Base-by-base conservation (phyloP, 2,113 vertebrate genomes). In the Megalops atlanticus region DNA sequence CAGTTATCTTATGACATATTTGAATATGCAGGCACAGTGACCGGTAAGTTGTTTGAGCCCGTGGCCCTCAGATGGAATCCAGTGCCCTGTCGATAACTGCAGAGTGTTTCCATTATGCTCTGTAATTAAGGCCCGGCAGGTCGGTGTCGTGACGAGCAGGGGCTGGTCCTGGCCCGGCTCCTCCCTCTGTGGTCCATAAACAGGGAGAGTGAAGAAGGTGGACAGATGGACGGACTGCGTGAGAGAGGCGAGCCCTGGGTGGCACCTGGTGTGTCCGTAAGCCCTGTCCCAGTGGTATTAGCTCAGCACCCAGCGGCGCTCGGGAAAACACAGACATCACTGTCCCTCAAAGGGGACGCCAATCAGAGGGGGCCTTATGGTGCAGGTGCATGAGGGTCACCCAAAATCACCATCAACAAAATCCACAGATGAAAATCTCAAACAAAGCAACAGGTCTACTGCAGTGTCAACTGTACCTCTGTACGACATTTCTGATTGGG, bases 141-240 rank as follows among this genome's bases (percentile, higher is more conserved):
- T 41, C 58, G 18, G n/a, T 74, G 33, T 31, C 76, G 70, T n/a
- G n/a, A 78, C 47, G 64, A 45, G 70, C 36, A n/a, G 43, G 78
- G 64, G 52, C 69, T 80, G 36, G 36, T 76, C 35, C 75, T 79
- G 47, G 76, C 69, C 74, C 12, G 47, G 73, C 39, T 69, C 36
- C 74, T 14, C 47, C 76, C 54, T 52, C 31, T 38, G 27, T 39
- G 40, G 75, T 47, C 15, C 76, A 79, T 27, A 83, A 74, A 81
- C n/a, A 27, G 39, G 41, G 64, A 70, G 11, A 80, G 15, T 38
- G 39, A 74, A 76, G 64, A 79, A 36, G 80, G 58, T 47, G 49
- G 54, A 45, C 83, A 86, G 85, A 85, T 82, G 83, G 83, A 80
- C 68, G 72, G 40, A 71, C 33, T 39, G 33, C 74, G 54, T 38